These are phyloP conservation scores for Campylorhamphus procurvoides DNA, from an alignment of 2,113 vertebrate genomes.

Conservation along the genomic window DNA sequence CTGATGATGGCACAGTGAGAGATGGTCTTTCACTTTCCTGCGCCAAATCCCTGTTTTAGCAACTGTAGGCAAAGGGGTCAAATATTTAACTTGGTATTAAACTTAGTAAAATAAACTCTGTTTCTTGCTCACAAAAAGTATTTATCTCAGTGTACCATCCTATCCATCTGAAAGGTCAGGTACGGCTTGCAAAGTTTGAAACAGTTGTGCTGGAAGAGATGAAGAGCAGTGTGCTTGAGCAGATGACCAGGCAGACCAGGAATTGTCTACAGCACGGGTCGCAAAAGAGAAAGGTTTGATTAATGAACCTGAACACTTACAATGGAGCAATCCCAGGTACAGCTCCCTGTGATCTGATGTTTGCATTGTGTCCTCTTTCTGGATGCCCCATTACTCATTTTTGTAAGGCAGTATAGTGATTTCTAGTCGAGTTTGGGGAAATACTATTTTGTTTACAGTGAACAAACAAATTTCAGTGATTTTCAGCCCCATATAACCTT, in stretches of 20 bases:
- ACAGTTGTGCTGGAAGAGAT: not conserved
- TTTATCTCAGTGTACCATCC: not conserved
- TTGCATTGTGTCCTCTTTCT: not conserved
- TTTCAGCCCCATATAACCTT: not conserved
- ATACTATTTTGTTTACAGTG: not conserved
- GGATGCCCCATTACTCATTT: not conserved
- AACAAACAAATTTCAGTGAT: not conserved
- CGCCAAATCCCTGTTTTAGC: constrained; percentile 21
- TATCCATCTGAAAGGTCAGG: not conserved
- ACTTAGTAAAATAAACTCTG: constrained; percentile 18
- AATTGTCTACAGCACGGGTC: not conserved
- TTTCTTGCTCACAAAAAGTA: not conserved
- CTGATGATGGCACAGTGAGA: not conserved
- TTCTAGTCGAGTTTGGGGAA: not conserved
- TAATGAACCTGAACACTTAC: not conserved
- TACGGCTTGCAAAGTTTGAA: not conserved
- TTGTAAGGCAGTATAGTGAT: not conserved
- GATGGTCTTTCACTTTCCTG: not conserved
- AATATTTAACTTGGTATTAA: constrained; percentile 35
- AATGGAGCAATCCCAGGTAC: fast-evolving
- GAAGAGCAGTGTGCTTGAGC: not conserved
- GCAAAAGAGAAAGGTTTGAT: not conserved
- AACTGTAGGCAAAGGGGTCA: constrained; percentile 27
- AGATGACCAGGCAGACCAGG: not conserved
- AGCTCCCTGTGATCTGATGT: not conserved